phyloP scores from a whole-genome alignment of 2,113 vertebrate species.

The Okapia johnstoni region DNA sequence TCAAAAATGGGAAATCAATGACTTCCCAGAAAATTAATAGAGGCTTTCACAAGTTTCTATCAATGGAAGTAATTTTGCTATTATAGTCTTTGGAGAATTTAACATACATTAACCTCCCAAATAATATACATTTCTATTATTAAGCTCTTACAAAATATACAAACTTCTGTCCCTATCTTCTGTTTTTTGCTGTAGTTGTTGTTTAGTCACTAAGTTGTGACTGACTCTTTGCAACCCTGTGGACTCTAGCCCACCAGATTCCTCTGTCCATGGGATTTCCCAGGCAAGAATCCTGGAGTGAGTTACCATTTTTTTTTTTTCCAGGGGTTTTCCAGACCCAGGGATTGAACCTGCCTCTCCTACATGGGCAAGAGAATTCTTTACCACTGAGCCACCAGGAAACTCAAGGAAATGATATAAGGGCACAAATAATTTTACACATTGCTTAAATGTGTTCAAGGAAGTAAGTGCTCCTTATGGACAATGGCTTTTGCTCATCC shows the following conservation, averaged over 20 bases:
- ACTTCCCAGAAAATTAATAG: constrained; percentile 53
- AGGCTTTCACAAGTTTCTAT: constrained; percentile 31
- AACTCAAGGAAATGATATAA: background rate
- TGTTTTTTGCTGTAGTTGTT: background rate
- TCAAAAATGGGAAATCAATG: constrained; percentile 42
- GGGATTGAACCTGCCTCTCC: background rate
- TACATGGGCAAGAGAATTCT: background rate
- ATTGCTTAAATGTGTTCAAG: background rate
- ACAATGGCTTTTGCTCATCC: background rate
- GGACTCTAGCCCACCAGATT: background rate
- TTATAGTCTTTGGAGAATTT: constrained; percentile 38
- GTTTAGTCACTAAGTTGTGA: background rate
- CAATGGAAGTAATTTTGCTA: constrained; percentile 4
- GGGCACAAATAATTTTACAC: background rate
- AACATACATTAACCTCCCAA: constrained; percentile 41
- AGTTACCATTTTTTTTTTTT: background rate
- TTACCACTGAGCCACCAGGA: background rate
- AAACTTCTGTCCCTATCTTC: background rate
- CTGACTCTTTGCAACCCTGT: background rate
- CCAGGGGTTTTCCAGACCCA: background rate
- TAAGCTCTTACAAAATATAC: background rate
- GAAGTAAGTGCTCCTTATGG: background rate
- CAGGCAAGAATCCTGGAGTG: background rate
- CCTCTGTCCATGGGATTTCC: background rate
- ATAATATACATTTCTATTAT: background rate